Evolutionary conservation across 2,797 vertebrate genomes (phyloP).

Genomic region (Pteropus rufus): DNA sequence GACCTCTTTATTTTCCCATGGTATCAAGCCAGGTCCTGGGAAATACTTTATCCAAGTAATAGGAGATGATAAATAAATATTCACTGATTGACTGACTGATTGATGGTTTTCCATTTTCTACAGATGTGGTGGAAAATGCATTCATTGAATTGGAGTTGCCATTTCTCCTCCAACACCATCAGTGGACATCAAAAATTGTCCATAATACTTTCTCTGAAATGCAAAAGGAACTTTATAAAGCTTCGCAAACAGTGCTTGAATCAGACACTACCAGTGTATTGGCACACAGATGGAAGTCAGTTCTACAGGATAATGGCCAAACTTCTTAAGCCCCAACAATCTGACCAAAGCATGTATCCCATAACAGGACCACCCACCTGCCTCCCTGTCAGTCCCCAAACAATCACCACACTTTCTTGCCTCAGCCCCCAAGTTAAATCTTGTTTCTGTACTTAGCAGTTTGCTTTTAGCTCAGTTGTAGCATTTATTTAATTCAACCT

Average conservation of each 20-base stretch:
- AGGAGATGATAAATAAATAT: background rate
- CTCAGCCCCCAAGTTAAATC: background rate
- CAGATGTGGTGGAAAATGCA: background rate
- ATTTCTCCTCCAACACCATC: background rate
- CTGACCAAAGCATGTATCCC: background rate
- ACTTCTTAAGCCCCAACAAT: background rate
- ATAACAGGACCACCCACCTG: background rate
- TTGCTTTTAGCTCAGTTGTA: background rate
- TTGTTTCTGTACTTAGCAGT: background rate
- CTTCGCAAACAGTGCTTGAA: background rate
- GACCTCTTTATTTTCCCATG: background rate
- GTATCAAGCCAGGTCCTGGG: background rate
- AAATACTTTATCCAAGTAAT: background rate
- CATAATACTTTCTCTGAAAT: background rate
- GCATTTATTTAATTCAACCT: background rate
- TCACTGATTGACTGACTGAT: background rate
- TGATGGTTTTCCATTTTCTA: background rate
- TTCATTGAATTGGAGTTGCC: background rate
- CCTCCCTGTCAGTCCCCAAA: background rate
- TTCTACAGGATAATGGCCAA: background rate
- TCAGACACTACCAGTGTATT: background rate
- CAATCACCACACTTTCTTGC: background rate
- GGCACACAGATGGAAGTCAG: background rate
- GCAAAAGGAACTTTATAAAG: background rate
- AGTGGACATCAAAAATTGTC: background rate